Conservation (phyloP, 2,797 vertebrate genomes). For the Sylvilagus floridanus region DNA sequence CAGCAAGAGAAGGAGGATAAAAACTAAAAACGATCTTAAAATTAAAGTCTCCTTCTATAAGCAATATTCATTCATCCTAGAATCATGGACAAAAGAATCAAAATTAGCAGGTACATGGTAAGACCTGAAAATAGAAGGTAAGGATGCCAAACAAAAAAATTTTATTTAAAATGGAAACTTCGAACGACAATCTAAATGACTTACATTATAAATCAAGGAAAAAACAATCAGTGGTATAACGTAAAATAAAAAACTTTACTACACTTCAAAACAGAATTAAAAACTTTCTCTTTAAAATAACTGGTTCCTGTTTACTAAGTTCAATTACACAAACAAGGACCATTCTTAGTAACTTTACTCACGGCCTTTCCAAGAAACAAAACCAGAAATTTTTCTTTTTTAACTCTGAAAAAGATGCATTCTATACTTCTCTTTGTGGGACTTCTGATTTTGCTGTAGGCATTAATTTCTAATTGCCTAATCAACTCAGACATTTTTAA, state of each 20-base stretch:
- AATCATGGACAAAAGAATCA: not conserved
- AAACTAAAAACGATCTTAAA: slow-evolving; percentile 2
- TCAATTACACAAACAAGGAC: slow-evolving; percentile 15
- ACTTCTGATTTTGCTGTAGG: slow-evolving; percentile 25
- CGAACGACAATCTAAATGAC: slow-evolving; percentile 9
- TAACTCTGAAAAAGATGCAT: slow-evolving; percentile 13
- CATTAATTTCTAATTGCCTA: slow-evolving; percentile 44
- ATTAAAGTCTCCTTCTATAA: slow-evolving; percentile 47
- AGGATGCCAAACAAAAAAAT: slow-evolving; percentile 9
- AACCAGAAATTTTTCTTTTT: not conserved
- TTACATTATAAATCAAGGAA: slow-evolving; percentile 56
- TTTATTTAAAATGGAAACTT: slow-evolving; percentile 64
- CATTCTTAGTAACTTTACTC: slow-evolving; percentile 33
- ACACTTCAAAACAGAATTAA: slow-evolving; percentile 42
- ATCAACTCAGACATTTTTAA: slow-evolving; percentile 39
- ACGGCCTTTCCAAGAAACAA: slow-evolving; percentile 29
- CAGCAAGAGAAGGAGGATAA: slow-evolving; percentile 25
- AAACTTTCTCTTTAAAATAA: slow-evolving; percentile 63
- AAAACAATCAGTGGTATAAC: not conserved
- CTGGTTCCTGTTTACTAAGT: slow-evolving; percentile 14
- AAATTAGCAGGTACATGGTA: slow-evolving; percentile 16
- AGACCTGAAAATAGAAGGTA: slow-evolving; percentile 1
- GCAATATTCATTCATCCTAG: slow-evolving; percentile 47
- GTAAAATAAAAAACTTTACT: not conserved
- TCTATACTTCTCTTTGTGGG: slow-evolving; percentile 17